Evolutionary conservation across 2,888 invertebrate species (phyloP).

Genomic region (Tenthredo notha): DNA sequence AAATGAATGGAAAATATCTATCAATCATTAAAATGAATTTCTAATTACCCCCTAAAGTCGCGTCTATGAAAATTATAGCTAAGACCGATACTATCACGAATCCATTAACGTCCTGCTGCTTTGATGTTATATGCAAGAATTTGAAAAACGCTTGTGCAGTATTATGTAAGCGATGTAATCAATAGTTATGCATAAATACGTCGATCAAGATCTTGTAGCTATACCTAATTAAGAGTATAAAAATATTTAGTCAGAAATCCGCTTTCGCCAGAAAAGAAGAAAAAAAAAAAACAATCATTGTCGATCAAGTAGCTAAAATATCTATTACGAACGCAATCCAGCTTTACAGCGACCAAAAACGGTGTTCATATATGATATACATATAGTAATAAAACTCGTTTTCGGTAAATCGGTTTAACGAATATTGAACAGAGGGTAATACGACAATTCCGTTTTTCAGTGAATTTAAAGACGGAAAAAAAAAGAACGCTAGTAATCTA

Average conservation of each 20-base stretch:
- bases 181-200: conserved; percentile 20
- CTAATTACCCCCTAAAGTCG: neutral
- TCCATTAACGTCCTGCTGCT: conserved; percentile 39
- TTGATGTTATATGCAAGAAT: conserved; percentile 41
- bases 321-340: conserved; percentile 11
- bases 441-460: neutral
- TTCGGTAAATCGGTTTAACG: neutral
- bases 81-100: conserved; percentile 21
- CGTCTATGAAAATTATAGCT: conserved; percentile 2
- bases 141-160: conserved; percentile 43
- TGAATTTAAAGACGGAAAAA: neutral
- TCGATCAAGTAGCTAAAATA: conserved; percentile 30
- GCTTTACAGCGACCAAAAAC: conserved; percentile 32
- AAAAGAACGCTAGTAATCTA: neutral
- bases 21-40: neutral
- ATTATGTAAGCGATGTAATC: conserved; percentile 41
- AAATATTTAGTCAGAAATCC: neutral
- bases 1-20: neutral
- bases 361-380: conserved; percentile 35
- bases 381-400: neutral
- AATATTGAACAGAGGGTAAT: neutral
- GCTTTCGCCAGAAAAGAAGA: conserved; percentile 13
- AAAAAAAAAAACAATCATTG: conserved; percentile 27
- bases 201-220: conserved; percentile 32
- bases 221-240: neutral